Evolutionary conservation across 1,140 invertebrate genomes (phyloP).

Genomic region (Pachyrhynchus sulphureomaculatus): DNA sequence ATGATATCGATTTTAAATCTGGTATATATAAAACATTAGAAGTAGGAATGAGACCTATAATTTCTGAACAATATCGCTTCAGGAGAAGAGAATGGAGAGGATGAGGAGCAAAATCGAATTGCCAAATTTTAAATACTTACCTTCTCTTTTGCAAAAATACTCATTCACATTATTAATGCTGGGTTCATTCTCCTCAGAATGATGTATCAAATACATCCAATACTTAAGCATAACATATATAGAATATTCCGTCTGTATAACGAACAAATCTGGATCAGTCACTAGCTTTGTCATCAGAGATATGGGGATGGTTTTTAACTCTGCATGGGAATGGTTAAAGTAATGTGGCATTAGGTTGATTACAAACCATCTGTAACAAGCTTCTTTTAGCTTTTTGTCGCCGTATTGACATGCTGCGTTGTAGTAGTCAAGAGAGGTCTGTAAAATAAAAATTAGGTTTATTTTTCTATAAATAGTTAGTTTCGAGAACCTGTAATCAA

Average conservation of each 20-base stretch:
- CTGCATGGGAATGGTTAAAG: conserved; percentile 54
- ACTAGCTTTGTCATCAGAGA: conserved; percentile 70
- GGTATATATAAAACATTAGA: too few relatives aligned
- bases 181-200: conserved; percentile 30
- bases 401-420: conserved; percentile 69
- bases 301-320: conserved; percentile 51
- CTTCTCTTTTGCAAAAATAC: conserved; percentile 53
- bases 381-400: conserved; percentile 61
- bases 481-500: too few relatives aligned
- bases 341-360: conserved; percentile 67
- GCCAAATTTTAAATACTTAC: too few relatives aligned
- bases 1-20: too few relatives aligned
- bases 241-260: conserved; percentile 81
- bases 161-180: conserved; percentile 48
- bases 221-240: conserved; percentile 72
- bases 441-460: conserved; percentile 6
- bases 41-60: too few relatives aligned
- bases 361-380: conserved; percentile 69
- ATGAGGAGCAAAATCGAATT: too few relatives aligned
- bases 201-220: conserved; percentile 62
- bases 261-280: conserved; percentile 66
- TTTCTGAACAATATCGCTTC: too few relatives aligned
- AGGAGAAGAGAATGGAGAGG: too few relatives aligned
- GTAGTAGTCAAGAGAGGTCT: conserved; percentile 71
- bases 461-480: too few relatives aligned